phyloP scores from a whole-genome alignment of 2,113 vertebrate species.

The Eira barbara region DNA sequence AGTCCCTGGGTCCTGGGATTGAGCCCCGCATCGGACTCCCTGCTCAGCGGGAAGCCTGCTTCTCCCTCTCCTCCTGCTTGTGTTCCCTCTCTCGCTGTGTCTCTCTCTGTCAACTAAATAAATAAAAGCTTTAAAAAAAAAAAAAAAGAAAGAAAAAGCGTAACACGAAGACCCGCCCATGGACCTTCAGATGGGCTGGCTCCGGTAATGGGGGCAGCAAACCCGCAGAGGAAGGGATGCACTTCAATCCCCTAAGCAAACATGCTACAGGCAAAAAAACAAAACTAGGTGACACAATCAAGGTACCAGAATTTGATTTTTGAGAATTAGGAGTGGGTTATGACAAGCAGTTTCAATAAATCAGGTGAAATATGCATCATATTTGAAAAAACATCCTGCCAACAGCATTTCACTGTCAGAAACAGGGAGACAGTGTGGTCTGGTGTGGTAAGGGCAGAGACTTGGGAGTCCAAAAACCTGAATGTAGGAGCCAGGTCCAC shows the following conservation, averaged over 20 bases:
- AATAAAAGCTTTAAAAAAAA: background rate
- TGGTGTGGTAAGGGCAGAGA: background rate
- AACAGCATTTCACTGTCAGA: background rate
- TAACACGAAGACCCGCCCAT: background rate
- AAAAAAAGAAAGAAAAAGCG: conserved; percentile 45
- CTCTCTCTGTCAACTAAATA: too few relatives aligned
- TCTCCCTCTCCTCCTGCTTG: too few relatives aligned
- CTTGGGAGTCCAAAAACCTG: background rate
- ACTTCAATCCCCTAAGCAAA: background rate
- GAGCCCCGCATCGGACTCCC: too few relatives aligned
- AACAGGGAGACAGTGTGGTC: background rate
- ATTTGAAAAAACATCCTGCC: background rate
- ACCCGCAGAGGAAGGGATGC: background rate
- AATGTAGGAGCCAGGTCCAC: background rate
- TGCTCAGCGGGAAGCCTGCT: too few relatives aligned
- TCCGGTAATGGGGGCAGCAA: background rate
- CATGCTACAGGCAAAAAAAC: background rate
- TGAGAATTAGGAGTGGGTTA: background rate
- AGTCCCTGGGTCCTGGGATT: too few relatives aligned
- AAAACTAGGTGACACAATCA: background rate
- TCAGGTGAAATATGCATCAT: background rate
- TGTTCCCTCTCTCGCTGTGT: too few relatives aligned
- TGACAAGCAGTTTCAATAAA: background rate
- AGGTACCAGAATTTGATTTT: background rate
- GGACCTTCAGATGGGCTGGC: background rate